Evolutionary conservation across 2,797 vertebrate species (phyloP), one percentile per base, ranked within the genome.

Genomic region (Philypnodon macrostomus): DNA sequence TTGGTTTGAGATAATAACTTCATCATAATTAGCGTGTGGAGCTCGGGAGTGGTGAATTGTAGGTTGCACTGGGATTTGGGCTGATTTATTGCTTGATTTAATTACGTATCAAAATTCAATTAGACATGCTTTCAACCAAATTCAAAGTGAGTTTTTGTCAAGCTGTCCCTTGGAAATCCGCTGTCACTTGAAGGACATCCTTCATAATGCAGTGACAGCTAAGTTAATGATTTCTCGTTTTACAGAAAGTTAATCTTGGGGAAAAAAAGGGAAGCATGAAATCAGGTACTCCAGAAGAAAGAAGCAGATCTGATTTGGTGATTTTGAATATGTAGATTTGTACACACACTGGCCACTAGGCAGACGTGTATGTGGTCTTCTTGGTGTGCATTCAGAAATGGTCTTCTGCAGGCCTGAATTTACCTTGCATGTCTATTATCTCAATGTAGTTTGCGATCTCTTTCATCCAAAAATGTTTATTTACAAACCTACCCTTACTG

Each of bases 101-200:
- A 91, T 91, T 91, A 91, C 52, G 86, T 88, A 90, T 91, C 88
- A 87, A 89, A 90, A 90, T 91, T 91, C 88, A 91, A 90, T 92
- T 91, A 90, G 89, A 84, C 84, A 61, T 73, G 83, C 85, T 90
- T 91, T 90, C 78, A 86, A 78, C 73, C 75, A 80, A 88, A 87
- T 83, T 86, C 81, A 84, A 85, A 88, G 81, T 78, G 60, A 83
- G 80, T 84, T 88, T 44, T 88, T 86, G 76, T 85, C 77, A 83
- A 85, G 83, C 67, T 75, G 80, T 89, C 84, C 84, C 85, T 67
- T 80, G 81, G 63, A 88, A n/a, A 84, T 86, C 78, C 75, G 77
- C 26, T 48, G 38, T 52, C 36, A 38, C 61, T 73, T 90, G 80
- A 89, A 86, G 87, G 87, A 87, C 85, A 86, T 79, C 73, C 79